These are phyloP conservation scores for Tachina grossa DNA, from an alignment of 2,888 invertebrate genomes.

Conservation along the genomic window DNA sequence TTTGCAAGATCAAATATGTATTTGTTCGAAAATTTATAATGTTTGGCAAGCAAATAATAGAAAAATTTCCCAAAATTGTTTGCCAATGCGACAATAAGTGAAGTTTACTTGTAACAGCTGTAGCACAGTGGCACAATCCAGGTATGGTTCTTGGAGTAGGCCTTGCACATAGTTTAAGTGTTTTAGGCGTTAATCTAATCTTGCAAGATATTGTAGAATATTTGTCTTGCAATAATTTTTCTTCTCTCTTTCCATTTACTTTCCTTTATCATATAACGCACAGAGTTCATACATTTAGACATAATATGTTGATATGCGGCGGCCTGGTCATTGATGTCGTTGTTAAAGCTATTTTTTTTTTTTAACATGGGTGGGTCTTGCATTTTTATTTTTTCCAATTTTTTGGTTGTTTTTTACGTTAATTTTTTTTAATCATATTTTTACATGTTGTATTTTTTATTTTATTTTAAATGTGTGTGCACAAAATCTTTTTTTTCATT, in stretches of 20 bases:
- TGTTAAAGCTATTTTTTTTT: constrained; percentile 69
- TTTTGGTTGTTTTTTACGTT: constrained; percentile 62
- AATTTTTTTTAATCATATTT: constrained; percentile 40
- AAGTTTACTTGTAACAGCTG: no score
- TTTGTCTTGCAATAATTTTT: no score
- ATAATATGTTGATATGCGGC: constrained; percentile 70
- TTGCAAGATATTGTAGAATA: no score
- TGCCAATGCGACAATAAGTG: no score
- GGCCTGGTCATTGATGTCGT: constrained; percentile 68
- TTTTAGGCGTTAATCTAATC: no score
- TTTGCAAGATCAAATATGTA: no score
- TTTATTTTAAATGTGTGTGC: constrained; percentile 26
- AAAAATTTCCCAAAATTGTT: no score
- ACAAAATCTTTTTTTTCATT: background rate
- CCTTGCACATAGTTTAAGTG: no score
- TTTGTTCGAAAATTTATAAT: no score
- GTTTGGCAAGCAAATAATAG: no score
- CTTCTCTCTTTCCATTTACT: background rate
- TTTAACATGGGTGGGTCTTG: constrained; percentile 70
- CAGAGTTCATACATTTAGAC: constrained; percentile 62
- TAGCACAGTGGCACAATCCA: no score
- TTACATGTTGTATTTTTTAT: constrained; percentile 33
- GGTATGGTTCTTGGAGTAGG: no score
- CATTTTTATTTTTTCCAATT: constrained; percentile 68
- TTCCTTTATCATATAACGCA: constrained; percentile 32